phyloP scores from a whole-genome alignment of 2,888 invertebrate species.

The Troglohyphantes excavatus region DNA sequence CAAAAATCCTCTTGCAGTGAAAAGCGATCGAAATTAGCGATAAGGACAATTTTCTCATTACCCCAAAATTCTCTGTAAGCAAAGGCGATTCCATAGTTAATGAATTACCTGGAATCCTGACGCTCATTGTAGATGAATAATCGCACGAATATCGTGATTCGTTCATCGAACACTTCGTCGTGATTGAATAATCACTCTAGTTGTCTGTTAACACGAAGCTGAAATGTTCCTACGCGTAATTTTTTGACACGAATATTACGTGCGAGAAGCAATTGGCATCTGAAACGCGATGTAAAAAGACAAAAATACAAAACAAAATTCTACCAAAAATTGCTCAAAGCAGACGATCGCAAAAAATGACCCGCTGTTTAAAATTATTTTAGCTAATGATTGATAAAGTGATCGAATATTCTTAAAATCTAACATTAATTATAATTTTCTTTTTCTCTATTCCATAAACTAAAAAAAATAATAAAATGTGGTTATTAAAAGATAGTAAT shows the following conservation, averaged over 20 bases:
- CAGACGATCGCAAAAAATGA: no score
- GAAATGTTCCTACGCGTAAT: not conserved
- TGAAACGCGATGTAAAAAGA: no score
- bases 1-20: not conserved
- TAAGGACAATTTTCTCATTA: slow-evolving; percentile 11
- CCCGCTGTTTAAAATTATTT: no score
- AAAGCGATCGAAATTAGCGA: not conserved
- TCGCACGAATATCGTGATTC: slow-evolving; percentile 49
- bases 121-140: slow-evolving; percentile 5
- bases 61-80: not conserved
- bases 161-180: slow-evolving; percentile 18
- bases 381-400: no score
- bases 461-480: no score
- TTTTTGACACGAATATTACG: slow-evolving; percentile 9
- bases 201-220: slow-evolving; percentile 12
- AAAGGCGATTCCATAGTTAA: slow-evolving; percentile 19
- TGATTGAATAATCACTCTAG: slow-evolving; percentile 7
- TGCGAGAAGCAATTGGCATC: not conserved
- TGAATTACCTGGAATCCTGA: slow-evolving; percentile 44
- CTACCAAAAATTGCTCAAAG: no score
- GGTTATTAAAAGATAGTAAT: no score
- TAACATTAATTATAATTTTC: no score
- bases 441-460: no score
- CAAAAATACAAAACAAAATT: no score
- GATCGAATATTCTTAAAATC: no score